Conservation (phyloP, 1,140 invertebrate species). For the Eumaeus atala region DNA sequence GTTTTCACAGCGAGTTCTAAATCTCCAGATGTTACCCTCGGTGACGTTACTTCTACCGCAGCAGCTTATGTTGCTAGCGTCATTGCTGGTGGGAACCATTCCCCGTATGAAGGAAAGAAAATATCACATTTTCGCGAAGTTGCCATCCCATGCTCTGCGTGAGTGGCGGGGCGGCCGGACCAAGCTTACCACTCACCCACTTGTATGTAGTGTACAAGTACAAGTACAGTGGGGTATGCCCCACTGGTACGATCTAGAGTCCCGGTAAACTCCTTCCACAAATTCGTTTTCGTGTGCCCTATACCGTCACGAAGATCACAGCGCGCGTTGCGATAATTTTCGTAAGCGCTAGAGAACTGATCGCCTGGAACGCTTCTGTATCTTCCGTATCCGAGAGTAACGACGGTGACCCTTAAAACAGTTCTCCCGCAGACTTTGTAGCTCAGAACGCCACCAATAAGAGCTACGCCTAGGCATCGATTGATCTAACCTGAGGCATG, state of each 20-base stretch:
- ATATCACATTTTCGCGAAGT: neutral
- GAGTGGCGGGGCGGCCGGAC: neutral
- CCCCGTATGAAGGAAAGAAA: neutral
- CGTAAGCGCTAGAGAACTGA: neutral
- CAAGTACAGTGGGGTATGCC: no score
- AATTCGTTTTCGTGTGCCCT: neutral
- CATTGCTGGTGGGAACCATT: neutral
- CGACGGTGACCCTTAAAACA: neutral
- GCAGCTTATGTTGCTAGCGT: neutral
- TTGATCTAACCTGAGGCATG: neutral
- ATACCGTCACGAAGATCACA: neutral
- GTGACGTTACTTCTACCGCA: neutral
- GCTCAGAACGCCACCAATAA: conserved; percentile 8
- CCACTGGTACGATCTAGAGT: conserved; percentile 10
- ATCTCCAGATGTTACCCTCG: neutral
- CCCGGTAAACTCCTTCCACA: neutral
- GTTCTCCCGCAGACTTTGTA: neutral
- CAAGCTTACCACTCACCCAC: conserved; percentile 3
- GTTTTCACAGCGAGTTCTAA: neutral
- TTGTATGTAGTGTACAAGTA: no score
- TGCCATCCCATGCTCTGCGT: neutral
- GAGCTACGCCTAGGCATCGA: neutral
- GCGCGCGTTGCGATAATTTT: neutral
- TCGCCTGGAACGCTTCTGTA: neutral
- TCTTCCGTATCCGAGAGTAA: neutral